Evolutionary conservation across 2,113 vertebrate species (phyloP).

Genomic region (Spermophilus dauricus): DNA sequence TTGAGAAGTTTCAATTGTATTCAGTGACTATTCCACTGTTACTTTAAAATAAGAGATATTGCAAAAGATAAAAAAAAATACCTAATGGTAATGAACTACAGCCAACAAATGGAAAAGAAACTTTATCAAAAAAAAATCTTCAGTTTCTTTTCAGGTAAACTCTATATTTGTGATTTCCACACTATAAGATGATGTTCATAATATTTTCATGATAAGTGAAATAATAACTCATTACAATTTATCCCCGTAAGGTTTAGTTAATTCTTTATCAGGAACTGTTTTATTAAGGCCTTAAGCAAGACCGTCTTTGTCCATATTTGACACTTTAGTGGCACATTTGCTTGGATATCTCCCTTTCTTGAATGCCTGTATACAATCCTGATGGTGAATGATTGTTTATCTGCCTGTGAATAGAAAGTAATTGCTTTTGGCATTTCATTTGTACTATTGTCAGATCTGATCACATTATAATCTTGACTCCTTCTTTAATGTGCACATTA

Average conservation of each 20-base stretch:
- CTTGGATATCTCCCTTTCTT: background rate
- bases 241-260: background rate
- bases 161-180: background rate
- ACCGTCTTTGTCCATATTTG: background rate
- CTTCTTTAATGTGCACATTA: background rate
- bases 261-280: background rate
- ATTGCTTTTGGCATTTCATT: constrained; percentile 68
- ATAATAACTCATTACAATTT: background rate
- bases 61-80: background rate
- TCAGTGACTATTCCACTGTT: background rate
- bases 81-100: background rate
- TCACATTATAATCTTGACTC: background rate
- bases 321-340: background rate
- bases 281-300: background rate
- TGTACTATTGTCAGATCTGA: constrained; percentile 59
- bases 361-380: background rate
- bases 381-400: background rate
- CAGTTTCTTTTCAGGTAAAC: background rate
- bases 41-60: constrained; percentile 28
- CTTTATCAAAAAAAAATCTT: background rate
- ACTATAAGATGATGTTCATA: background rate
- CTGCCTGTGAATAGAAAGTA: background rate
- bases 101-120: background rate
- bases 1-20: background rate
- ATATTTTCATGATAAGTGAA: background rate